These are phyloP conservation scores for Nowickia ferox DNA, from an alignment of 2,888 invertebrate genomes.

Conservation along the genomic window DNA sequence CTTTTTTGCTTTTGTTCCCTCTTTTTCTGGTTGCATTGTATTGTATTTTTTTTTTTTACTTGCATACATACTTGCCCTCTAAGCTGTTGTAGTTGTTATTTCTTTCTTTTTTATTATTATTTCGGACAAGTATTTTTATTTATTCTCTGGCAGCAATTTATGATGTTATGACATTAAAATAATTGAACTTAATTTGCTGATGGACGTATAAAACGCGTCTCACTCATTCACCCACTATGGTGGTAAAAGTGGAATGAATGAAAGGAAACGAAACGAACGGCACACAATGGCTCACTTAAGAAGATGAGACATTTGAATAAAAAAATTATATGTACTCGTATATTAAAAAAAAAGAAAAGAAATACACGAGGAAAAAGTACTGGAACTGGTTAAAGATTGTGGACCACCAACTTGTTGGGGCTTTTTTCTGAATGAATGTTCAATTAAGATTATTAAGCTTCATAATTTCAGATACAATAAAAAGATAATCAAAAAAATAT, in stretches of 20 bases:
- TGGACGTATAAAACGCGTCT: slow-evolving; percentile 70
- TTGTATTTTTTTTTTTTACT: slow-evolving; percentile 20
- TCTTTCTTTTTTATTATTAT: not conserved
- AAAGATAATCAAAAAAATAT: slow-evolving; percentile 16
- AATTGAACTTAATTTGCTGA: slow-evolving; percentile 73
- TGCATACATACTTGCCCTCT: slow-evolving; percentile 59
- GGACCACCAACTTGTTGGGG: slow-evolving; percentile 66
- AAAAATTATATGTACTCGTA: not conserved
- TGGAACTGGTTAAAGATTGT: slow-evolving; percentile 64
- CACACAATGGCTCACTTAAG: slow-evolving; percentile 67
- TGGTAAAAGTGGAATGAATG: slow-evolving; percentile 63
- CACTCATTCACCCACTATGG: slow-evolving; percentile 68
- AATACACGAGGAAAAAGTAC: slow-evolving; percentile 20
- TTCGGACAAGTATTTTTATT: slow-evolving; percentile 56
- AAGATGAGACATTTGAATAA: slow-evolving; percentile 66
- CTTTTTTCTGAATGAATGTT: slow-evolving; percentile 63
- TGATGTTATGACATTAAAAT: slow-evolving; percentile 73
- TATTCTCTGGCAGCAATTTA: slow-evolving; percentile 69
- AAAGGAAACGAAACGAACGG: slow-evolving; percentile 64
- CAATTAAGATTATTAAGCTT: slow-evolving; percentile 71
- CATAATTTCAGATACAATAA: slow-evolving; percentile 66
- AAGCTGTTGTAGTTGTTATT: slow-evolving; percentile 53
- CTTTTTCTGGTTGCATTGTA: slow-evolving; percentile 14
- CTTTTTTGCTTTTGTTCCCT: slow-evolving; percentile 26
- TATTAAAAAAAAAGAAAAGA: not conserved